Percentiles rank a stretch among this genome's conserved stretches.
These are phyloP conservation scores for Hypotaenidia okinawae DNA, from an alignment of 2,797 vertebrate species.

Conservation along the genomic window DNA sequence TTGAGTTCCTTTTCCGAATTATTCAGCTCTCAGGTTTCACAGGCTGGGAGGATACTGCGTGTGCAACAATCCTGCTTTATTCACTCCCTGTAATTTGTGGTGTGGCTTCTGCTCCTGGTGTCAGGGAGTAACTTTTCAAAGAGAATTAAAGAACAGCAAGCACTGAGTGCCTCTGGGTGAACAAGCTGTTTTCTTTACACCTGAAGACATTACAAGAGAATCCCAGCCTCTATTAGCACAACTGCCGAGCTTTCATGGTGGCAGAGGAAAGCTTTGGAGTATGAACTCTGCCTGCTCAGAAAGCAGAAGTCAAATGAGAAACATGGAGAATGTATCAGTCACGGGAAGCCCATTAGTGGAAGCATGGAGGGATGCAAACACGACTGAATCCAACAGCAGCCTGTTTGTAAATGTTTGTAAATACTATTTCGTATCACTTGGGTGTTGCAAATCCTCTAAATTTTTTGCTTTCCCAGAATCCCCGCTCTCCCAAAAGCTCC, in stretches of 20 bases:
- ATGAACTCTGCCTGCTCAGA: slow-evolving; percentile 26
- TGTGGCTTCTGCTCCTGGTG: slow-evolving; percentile 17
- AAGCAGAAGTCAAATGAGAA: slow-evolving; percentile 51
- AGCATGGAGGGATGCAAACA: background rate
- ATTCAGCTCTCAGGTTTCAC: slow-evolving; percentile 46
- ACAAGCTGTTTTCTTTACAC: slow-evolving; percentile 63
- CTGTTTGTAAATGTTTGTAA: slow-evolving; percentile 57
- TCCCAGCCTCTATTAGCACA: slow-evolving; percentile 40
- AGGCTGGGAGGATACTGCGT: slow-evolving; percentile 9
- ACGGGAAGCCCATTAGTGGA: slow-evolving; percentile 28
- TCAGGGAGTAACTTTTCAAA: slow-evolving; percentile 58
- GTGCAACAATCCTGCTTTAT: slow-evolving; percentile 41
- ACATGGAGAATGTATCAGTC: background rate
- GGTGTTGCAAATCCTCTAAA: slow-evolving; percentile 23
- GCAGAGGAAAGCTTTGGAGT: slow-evolving; percentile 37
- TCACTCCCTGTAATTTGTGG: slow-evolving; percentile 54
- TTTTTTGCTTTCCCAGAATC: slow-evolving; percentile 36
- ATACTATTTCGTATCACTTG: background rate
- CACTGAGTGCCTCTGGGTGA: slow-evolving; percentile 49
- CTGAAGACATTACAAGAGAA: slow-evolving; percentile 55
- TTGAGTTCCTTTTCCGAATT: slow-evolving; percentile 7
- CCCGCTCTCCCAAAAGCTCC: background rate
- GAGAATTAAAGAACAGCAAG: slow-evolving; percentile 50
- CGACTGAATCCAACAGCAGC: slow-evolving; percentile 1
- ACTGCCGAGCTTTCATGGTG: slow-evolving; percentile 9